Evolutionary conservation across 2,888 invertebrate genomes (phyloP).

Genomic region (Agrotis segetum): DNA sequence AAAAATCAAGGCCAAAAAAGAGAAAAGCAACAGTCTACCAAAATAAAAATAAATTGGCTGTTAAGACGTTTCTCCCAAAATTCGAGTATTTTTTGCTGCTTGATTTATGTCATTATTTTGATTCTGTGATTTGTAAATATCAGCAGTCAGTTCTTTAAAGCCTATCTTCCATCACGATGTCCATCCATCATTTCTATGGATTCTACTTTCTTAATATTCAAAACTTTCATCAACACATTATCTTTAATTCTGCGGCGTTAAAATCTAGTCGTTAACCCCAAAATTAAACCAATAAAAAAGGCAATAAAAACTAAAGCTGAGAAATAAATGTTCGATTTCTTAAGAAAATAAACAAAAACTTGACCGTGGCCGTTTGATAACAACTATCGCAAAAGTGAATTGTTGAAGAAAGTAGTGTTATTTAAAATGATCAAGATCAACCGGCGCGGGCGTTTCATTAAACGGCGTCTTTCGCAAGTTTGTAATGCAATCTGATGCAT

Average conservation of each 20-base stretch:
- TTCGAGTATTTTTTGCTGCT: too few relatives aligned
- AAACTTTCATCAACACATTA: constrained; percentile 2
- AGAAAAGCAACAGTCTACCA: too few relatives aligned
- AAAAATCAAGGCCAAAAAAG: too few relatives aligned
- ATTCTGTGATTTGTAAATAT: too few relatives aligned
- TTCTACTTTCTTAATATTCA: neutral
- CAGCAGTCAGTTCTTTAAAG: too few relatives aligned
- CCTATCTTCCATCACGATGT: too few relatives aligned
- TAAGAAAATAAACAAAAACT: constrained; percentile 1
- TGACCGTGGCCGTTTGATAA: constrained; percentile 32
- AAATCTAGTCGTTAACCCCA: neutral
- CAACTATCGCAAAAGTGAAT: constrained; percentile 40
- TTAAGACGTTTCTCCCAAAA: too few relatives aligned
- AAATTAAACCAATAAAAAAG: too few relatives aligned
- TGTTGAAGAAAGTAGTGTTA: constrained; percentile 46
- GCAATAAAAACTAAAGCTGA: neutral
- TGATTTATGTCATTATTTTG: too few relatives aligned
- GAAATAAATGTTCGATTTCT: constrained; percentile 9
- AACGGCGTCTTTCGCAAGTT: constrained; percentile 19
- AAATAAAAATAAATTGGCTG: too few relatives aligned
- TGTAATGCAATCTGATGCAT: constrained; percentile 16
- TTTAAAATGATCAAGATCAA: constrained; percentile 44
- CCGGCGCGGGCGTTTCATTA: constrained; percentile 16
- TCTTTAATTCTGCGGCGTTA: neutral
- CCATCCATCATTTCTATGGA: too few relatives aligned